phyloP scores from a whole-genome alignment of 2,888 invertebrate species.

The Metalampra italica region DNA sequence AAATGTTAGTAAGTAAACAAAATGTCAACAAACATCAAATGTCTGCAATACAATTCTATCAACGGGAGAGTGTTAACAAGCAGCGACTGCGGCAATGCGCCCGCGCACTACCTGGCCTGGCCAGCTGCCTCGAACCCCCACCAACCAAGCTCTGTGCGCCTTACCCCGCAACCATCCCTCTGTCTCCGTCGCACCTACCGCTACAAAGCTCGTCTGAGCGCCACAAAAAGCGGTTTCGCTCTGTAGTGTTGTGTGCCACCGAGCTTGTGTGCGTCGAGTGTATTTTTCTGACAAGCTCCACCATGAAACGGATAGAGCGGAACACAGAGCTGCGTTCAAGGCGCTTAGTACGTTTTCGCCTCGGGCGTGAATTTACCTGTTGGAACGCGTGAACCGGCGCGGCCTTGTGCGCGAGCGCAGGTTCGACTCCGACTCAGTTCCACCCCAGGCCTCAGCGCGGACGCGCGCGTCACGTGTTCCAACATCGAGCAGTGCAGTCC shows the following conservation, averaged over 20 bases:
- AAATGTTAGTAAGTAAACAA: constrained; percentile 38
- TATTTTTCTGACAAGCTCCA: constrained; percentile 72
- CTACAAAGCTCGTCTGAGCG: constrained; percentile 57
- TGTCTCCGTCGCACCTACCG: constrained; percentile 56
- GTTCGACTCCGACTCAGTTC: constrained; percentile 68
- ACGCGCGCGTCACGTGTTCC: constrained; percentile 59
- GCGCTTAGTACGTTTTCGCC: constrained; percentile 56
- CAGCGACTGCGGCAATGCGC: constrained; percentile 65
- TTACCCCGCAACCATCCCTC: constrained; percentile 62
- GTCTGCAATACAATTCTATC: constrained; percentile 61
- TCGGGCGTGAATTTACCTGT: constrained; percentile 70
- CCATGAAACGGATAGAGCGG: constrained; percentile 44
- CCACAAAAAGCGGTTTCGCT: constrained; percentile 74
- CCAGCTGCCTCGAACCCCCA: constrained; percentile 73
- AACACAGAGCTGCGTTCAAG: constrained; percentile 45
- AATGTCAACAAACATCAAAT: constrained; percentile 50
- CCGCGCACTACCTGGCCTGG: constrained; percentile 61
- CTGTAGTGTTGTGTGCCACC: constrained; percentile 46
- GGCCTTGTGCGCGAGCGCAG: constrained; percentile 80
- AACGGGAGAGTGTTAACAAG: constrained; percentile 69
- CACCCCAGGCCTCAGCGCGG: constrained; percentile 71
- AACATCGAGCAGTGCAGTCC: constrained; percentile 42
- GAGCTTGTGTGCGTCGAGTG: constrained; percentile 57
- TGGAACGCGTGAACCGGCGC: constrained; percentile 79
- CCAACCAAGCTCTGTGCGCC: constrained; percentile 41